phyloP scores from a whole-genome alignment of 2,888 invertebrate genomes.

The Torymus tubicola region DNA sequence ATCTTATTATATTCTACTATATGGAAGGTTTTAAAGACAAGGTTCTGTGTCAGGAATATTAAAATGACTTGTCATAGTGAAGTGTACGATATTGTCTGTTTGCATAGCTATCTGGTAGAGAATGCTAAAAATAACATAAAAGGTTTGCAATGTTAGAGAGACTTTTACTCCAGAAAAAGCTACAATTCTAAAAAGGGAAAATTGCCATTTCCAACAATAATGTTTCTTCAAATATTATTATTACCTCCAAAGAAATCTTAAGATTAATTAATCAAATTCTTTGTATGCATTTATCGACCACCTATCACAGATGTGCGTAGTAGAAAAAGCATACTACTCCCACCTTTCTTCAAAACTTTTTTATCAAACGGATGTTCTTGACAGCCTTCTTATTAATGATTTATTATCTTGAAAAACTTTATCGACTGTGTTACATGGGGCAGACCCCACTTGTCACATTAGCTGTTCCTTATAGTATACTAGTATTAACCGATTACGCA shows the following conservation, averaged over 20 bases:
- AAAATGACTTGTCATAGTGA: conserved; percentile 25
- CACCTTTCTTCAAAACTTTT: conserved; percentile 19
- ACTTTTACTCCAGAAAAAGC: not conserved
- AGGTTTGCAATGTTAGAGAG: not conserved
- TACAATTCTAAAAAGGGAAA: conserved; percentile 1
- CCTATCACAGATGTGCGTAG: not conserved
- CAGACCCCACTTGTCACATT: not conserved
- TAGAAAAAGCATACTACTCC: not conserved
- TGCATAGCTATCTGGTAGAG: conserved; percentile 17
- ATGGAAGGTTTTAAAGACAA: conserved; percentile 31
- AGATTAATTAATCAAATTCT: conserved; percentile 25
- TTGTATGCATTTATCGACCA: not conserved
- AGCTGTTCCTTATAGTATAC: conserved; percentile 8
- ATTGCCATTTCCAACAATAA: not conserved
- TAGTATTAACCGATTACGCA: conserved; percentile 30
- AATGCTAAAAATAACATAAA: conserved; percentile 37
- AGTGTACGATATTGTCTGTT: not conserved
- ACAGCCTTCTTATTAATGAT: conserved; percentile 36
- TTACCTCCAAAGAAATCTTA: not conserved
- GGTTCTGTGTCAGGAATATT: conserved; percentile 13
- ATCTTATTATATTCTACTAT: conserved; percentile 13
- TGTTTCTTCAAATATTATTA: too few species aligned
- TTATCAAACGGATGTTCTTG: conserved; percentile 49
- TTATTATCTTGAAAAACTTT: conserved; percentile 35
- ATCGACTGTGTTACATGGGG: conserved; percentile 9